phyloP scores from a whole-genome alignment of 1,140 invertebrate genomes.

The Saccostrea glomerata region DNA sequence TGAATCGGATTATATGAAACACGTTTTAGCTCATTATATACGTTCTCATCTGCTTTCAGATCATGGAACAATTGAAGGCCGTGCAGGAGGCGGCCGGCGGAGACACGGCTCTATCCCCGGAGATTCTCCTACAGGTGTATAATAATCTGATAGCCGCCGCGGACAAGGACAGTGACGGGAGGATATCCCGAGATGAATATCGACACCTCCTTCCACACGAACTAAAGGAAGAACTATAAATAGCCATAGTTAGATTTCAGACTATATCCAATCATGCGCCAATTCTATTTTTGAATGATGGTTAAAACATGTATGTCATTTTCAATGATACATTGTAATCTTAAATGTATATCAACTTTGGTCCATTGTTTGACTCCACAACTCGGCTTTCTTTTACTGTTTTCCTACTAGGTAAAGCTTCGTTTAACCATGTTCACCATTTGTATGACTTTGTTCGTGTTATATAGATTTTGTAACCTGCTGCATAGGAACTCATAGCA shows the following conservation, averaged over 20 bases:
- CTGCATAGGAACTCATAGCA: too few relatives aligned
- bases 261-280: background rate
- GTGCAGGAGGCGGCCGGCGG: background rate
- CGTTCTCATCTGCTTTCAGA: background rate
- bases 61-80: background rate
- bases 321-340: too few relatives aligned
- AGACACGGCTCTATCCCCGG: background rate
- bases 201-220: background rate
- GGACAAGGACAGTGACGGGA: background rate
- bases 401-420: too few relatives aligned
- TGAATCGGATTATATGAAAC: too few relatives aligned
- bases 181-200: background rate
- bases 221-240: background rate
- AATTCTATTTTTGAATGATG: background rate
- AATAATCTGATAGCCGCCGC: background rate
- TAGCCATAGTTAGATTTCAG: background rate
- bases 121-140: background rate
- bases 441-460: too few relatives aligned
- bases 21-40: too few relatives aligned
- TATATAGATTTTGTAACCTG: too few relatives aligned
- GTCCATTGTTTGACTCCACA: too few relatives aligned
- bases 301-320: too few relatives aligned
- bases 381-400: too few relatives aligned
- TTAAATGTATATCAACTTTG: too few relatives aligned
- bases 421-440: too few relatives aligned